Base-by-base conservation (phyloP, 1,140 invertebrate species). In the Bombus confusus region DNA sequence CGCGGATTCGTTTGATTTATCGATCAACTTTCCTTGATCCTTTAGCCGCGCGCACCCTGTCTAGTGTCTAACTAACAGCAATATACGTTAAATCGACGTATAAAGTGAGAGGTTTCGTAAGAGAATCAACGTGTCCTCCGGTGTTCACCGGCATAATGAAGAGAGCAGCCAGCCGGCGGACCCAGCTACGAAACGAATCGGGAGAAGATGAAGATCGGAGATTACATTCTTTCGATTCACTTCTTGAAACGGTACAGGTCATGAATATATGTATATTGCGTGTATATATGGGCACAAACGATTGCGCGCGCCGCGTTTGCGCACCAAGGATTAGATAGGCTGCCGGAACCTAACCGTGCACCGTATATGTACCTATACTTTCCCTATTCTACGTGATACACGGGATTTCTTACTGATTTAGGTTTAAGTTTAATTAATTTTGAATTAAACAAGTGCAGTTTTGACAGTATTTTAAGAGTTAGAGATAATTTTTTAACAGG, bases 151-250 rank as follows among this genome's bases (percentile, higher is more conserved):
- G 34, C 2, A 80, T 57, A 57, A 80, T 57, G 34, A 80, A 57
- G 66, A 80, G 78, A 80, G 15, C n/a, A 80, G 31, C 47, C 39
- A 25, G 31, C 10, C 34, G 22, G 10, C 3, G 74, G 22, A n/a
- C 5, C 41, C 31, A n/a, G n/a, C 43, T 22, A n/a, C 28, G 43
- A 28, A 80, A 80, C 78, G 66, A 31, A 80, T 80, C 78, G 22
- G 10, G 43, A 39, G 34, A 52, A 28, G 78, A 71, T 71, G 43
- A 80, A 71, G 78, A 80, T 80, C 66, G 66, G 34, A 71, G 78
- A 80, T 80, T 52, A 71, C 78, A 43, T 80, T 71, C 78, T 80
- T 80, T 71, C 78, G 66, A 71, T 71, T 71, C 34, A 47, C n/a
- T 52, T 57, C 66, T 71, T 43, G 43, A 69, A 80, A 80, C 43